These are phyloP conservation scores for Lysiphlebus fabarum DNA, from an alignment of 1,140 invertebrate species.

Conservation along the genomic window DNA sequence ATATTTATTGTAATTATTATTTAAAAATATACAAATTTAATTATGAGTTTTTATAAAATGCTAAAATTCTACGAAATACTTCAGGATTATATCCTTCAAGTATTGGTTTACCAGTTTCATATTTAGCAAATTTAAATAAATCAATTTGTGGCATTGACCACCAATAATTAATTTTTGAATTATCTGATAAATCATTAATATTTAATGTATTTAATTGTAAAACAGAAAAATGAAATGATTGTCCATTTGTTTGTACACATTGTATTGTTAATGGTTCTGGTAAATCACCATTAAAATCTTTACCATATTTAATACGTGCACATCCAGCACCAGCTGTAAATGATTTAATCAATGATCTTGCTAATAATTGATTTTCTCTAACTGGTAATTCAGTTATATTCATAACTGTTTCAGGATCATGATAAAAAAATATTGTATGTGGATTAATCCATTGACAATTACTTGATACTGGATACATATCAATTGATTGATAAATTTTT, in stretches of 20 bases:
- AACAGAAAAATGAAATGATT: conserved; percentile 73
- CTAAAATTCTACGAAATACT: conserved; percentile 72
- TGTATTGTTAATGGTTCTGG: conserved; percentile 79
- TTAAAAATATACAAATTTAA: conserved; percentile 20
- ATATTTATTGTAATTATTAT: conserved; percentile 8
- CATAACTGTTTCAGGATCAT: conserved; percentile 60
- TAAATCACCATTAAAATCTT: conserved; percentile 60
- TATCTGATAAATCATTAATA: conserved; percentile 52
- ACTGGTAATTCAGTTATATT: conserved; percentile 69
- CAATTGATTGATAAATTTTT: conserved; percentile 63
- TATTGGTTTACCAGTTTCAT: conserved; percentile 62
- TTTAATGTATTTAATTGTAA: conserved; percentile 84
- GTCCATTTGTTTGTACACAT: conserved; percentile 73
- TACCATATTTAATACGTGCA: conserved; percentile 69
- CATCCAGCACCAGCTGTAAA: conserved; percentile 68
- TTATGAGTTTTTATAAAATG: conserved; percentile 69
- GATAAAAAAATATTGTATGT: conserved; percentile 75
- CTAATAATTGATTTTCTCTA: conserved; percentile 62
- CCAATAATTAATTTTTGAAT: conserved; percentile 75
- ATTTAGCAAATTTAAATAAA: conserved; percentile 67
- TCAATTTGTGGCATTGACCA: conserved; percentile 66
- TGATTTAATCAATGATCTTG: conserved; percentile 67
- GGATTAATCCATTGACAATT: conserved; percentile 50
- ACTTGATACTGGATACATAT: conserved; percentile 61
- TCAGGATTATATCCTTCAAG: conserved; percentile 73